phyloP scores from a whole-genome alignment of 2,113 vertebrate species.

The Catharus bicknelli region DNA sequence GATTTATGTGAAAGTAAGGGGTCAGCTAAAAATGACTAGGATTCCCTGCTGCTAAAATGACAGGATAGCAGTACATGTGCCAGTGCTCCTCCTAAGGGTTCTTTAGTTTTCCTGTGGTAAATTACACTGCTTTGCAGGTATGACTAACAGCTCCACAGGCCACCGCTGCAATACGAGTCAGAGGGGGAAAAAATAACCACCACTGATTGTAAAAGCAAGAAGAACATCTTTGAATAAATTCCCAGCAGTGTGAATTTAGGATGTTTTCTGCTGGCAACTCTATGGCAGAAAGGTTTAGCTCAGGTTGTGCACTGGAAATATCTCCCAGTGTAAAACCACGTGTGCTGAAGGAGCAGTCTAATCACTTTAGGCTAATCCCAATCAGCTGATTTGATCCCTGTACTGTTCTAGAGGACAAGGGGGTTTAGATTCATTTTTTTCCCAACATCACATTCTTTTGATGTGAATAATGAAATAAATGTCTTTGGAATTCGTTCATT shows the following conservation, averaged over 20 bases:
- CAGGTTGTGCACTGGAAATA: conserved; percentile 9
- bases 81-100: conserved; percentile 76
- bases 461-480: neutral
- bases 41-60: conserved; percentile 81
- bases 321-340: neutral
- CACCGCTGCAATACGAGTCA: conserved; percentile 40
- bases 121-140: conserved; percentile 67
- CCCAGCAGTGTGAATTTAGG: conserved; percentile 39
- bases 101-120: conserved; percentile 68
- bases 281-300: conserved; percentile 16
- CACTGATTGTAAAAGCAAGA: conserved; percentile 59
- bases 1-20: conserved; percentile 82
- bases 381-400: conserved; percentile 5
- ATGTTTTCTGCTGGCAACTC: conserved; percentile 21
- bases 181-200: conserved; percentile 46
- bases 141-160: conserved; percentile 63
- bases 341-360: conserved; percentile 14
- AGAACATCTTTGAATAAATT: conserved; percentile 56
- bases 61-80: conserved; percentile 70
- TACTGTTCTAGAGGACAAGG: neutral
- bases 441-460: neutral
- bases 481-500: neutral
- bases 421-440: conserved; percentile 16
- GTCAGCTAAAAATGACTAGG: conserved; percentile 76
- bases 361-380: neutral